Percentiles rank a stretch among this genome's conserved stretches.
Conservation (phyloP, 2,888 invertebrate species). For the Xylophagus ater region DNA sequence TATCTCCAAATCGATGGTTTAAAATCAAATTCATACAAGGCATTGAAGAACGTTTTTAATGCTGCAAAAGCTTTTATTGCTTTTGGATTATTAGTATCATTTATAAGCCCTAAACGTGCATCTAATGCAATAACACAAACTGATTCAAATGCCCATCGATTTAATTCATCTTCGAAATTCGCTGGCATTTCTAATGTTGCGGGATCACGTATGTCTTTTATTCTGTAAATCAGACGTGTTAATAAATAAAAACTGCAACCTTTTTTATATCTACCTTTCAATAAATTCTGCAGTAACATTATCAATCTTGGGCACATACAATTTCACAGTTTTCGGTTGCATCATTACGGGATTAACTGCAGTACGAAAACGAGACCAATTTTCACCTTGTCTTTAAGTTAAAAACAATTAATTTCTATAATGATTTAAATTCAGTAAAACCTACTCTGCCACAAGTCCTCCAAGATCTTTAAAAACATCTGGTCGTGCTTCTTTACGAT, state of each 20-base stretch:
- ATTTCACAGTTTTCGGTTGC: conserved; percentile 47
- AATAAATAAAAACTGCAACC: background rate
- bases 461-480: conserved; percentile 33
- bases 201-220: conserved; percentile 29
- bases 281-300: conserved; percentile 40
- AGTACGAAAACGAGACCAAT: conserved; percentile 54
- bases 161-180: conserved; percentile 41
- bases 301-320: conserved; percentile 42
- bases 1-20: conserved; percentile 31
- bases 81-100: conserved; percentile 11
- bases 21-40: conserved; percentile 25
- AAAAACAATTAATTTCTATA: too few relatives aligned
- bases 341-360: conserved; percentile 56
- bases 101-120: conserved; percentile 28
- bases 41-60: conserved; percentile 13
- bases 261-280: conserved; percentile 22
- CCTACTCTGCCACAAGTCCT: conserved; percentile 31
- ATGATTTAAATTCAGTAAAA: too few relatives aligned
- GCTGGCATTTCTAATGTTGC: conserved; percentile 32
- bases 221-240: conserved; percentile 25
- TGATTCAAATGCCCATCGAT: conserved; percentile 48
- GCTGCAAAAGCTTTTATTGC: conserved; percentile 9
- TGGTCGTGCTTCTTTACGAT: conserved; percentile 34
- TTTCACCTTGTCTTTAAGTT: conserved; percentile 45
- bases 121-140: conserved; percentile 38